Conservation (phyloP, 2,113 vertebrate genomes). For the Quiscalus mexicanus region DNA sequence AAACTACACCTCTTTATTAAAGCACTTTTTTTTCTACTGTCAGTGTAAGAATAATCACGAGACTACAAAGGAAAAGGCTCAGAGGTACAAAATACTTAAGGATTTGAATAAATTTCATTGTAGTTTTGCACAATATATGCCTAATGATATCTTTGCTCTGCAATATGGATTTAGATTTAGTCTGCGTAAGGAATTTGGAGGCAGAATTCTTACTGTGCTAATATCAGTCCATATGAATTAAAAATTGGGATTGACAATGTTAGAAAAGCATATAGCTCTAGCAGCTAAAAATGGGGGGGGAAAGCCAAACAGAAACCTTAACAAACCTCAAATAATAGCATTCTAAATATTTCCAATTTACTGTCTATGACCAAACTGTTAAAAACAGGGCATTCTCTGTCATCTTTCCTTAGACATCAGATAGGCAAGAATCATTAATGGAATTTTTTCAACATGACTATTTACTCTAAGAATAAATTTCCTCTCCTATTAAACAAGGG, state of each 20-base stretch:
- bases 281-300: fast-evolving
- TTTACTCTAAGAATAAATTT: background rate
- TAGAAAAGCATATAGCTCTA: background rate
- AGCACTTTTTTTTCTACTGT: background rate
- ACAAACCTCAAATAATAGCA: background rate
- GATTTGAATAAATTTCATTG: background rate
- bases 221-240: background rate
- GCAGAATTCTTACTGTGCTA: background rate
- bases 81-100: background rate
- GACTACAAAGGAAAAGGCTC: background rate
- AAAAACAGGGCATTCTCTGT: background rate
- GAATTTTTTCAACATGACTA: background rate
- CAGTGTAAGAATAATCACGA: background rate
- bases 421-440: background rate
- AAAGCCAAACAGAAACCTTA: background rate
- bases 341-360: background rate
- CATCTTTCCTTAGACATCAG: background rate
- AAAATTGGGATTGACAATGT: background rate
- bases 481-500: background rate
- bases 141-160: background rate
- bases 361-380: background rate
- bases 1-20: background rate
- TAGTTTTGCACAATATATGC: background rate
- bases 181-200: background rate
- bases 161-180: background rate